phyloP scores from a whole-genome alignment of 2,888 invertebrate species.

The Drosophila anceps region DNA sequence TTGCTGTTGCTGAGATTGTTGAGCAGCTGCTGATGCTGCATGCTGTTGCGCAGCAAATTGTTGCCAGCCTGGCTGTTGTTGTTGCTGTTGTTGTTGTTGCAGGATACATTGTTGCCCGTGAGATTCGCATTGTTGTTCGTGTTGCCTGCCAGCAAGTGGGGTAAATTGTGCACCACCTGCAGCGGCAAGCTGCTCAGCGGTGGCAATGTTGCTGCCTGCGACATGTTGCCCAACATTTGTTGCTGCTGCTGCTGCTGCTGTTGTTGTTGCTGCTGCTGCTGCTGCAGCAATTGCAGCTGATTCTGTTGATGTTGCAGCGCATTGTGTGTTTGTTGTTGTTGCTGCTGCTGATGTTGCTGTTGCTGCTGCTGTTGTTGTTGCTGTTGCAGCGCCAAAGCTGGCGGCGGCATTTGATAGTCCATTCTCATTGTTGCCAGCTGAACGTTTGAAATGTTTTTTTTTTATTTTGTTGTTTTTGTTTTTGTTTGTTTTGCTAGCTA shows the following conservation, averaged over 20 bases:
- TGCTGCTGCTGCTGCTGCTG: conserved; percentile 80
- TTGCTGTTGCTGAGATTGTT: conserved; percentile 67
- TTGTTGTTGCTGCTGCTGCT: conserved; percentile 78
- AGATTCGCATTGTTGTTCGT: conserved; percentile 50
- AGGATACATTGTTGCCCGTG: conserved; percentile 47
- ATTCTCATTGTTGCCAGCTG: conserved; percentile 79
- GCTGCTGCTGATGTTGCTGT: conserved; percentile 52
- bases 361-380: conserved; percentile 76
- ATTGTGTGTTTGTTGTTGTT: conserved; percentile 67
- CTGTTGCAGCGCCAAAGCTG: conserved; percentile 81
- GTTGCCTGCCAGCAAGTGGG: conserved; percentile 79
- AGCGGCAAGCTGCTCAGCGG: conserved; percentile 83
- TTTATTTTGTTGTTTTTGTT: not conserved
- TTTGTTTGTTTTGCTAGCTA: not conserved
- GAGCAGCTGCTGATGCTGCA: conserved; percentile 76
- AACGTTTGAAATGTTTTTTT: conserved; percentile 2
- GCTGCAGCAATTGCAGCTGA: conserved; percentile 79
- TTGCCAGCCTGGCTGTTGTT: conserved; percentile 38
- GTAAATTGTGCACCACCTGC: conserved; percentile 85
- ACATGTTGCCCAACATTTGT: conserved; percentile 82
- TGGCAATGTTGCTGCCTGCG: conserved; percentile 80
- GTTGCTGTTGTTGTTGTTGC: conserved; percentile 48
- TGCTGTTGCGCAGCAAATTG: conserved; percentile 75
- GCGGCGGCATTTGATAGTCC: conserved; percentile 86
- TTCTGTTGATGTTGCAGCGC: conserved; percentile 78